phyloP scores from a whole-genome alignment of 2,888 invertebrate genomes.

The Rhingia rostrata region DNA sequence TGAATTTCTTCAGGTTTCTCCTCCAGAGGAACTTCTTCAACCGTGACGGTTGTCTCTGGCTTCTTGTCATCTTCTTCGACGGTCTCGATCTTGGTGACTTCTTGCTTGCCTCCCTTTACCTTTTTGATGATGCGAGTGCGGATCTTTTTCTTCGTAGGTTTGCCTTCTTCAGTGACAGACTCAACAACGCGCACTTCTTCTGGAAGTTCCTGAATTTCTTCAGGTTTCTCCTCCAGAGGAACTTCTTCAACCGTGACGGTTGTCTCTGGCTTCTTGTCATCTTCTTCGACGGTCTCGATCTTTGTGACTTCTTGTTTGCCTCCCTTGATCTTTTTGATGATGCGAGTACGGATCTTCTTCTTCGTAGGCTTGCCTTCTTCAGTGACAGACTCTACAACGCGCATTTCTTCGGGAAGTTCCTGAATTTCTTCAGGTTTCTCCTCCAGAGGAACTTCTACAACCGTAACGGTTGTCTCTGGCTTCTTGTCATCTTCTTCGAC shows the following conservation, averaged over 20 bases:
- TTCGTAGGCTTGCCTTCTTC: constrained; percentile 52
- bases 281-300: constrained; percentile 58
- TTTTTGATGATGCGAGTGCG: too few species aligned
- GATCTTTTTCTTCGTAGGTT: constrained; percentile 46
- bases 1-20: constrained; percentile 1
- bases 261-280: constrained; percentile 56
- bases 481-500: constrained; percentile 54
- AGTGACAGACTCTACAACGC: constrained; percentile 21
- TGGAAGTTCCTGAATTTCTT: constrained; percentile 39
- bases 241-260: constrained; percentile 49
- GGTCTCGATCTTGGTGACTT: constrained; percentile 52
- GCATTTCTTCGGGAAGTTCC: constrained; percentile 51
- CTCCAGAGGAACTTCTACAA: constrained; percentile 39
- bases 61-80: constrained; percentile 24
- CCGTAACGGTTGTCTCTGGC: constrained; percentile 49
- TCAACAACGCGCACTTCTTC: constrained; percentile 40
- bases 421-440: constrained; percentile 36
- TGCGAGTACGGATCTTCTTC: constrained; percentile 45
- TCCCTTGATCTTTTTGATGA: constrained; percentile 49
- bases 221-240: constrained; percentile 43
- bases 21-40: too few species aligned
- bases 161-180: constrained; percentile 40
- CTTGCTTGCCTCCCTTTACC: constrained; percentile 52
- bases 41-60: too few species aligned
- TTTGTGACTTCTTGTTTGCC: constrained; percentile 58